Conservation (phyloP, 2,888 invertebrate species). For the Machimus rusticus region DNA sequence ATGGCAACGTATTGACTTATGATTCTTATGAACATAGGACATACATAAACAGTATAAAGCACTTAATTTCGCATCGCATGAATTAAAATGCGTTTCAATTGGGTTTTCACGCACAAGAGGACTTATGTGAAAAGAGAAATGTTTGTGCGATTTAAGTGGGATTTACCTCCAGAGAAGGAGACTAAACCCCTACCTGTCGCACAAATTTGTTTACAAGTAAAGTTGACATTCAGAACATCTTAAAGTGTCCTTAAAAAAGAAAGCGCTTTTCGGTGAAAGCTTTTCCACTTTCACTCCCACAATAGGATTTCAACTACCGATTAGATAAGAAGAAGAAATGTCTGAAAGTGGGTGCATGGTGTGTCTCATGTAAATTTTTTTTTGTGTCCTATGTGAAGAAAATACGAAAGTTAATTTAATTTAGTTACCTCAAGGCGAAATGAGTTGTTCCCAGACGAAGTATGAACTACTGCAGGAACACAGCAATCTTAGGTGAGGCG, state of each 20-base stretch:
- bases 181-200: background rate
- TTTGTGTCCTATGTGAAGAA: background rate
- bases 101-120: background rate
- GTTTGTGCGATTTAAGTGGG: background rate
- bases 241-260: conserved; percentile 11
- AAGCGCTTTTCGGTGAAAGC: background rate
- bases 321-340: conserved; percentile 30
- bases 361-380: background rate
- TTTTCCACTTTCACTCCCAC: background rate
- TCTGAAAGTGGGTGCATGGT: background rate
- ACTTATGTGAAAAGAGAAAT: background rate
- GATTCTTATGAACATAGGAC: background rate
- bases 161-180: background rate
- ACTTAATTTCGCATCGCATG: background rate
- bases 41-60: background rate
- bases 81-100: background rate
- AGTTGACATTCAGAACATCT: background rate
- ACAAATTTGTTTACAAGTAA: background rate
- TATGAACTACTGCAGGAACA: conserved; percentile 21
- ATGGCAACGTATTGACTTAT: background rate
- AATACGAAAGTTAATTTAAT: background rate
- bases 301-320: background rate
- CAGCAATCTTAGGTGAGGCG: conserved; percentile 19
- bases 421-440: background rate
- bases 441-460: conserved; percentile 9